Evolutionary conservation across 2,888 invertebrate species (phyloP), one percentile per base, ranked within the genome.

Genomic region (Aphidius colemani): DNA sequence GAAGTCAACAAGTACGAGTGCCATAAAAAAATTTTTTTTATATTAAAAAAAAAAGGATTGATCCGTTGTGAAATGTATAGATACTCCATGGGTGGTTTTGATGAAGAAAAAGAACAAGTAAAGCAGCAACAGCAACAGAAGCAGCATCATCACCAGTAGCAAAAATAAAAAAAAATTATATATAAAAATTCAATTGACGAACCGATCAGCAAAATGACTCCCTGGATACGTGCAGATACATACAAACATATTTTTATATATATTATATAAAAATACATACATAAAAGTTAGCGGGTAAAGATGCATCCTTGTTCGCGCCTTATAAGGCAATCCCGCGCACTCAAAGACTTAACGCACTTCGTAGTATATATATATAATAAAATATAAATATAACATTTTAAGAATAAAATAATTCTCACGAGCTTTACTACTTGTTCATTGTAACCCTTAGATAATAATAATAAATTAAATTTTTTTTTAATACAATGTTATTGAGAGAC

Each of bases 251-350:
- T 30, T 30, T 30, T 30, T 30, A 30, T 30, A 30, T 30, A 30
- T 30, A 30, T 30, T 18, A 18, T 18, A 18, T 18, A 18, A 18
- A 18, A 18, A 18, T 72, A 70, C 71, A 70, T 71, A 73, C 69
- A 70, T 71, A 72, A 75, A 71, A 74, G 61, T 61, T 72, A 72
- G 74, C 73, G 72, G 71, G 74, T 72, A 74, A 71, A 79, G 79
- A 79, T 78, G 77, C 76, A 72, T 78, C 77, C 77, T 79, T 78
- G 76, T 75, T 74, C 78, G 80, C 79, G 75, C 80, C 80, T 78
- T 80, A 78, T 80, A 79, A 75, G 80, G 80, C 67, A 75, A 80
- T 79, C 78, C 30, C 72, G 73, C 71, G 75, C 66, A 64, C 69
- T 69, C 69, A 68, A 65, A 65, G 66, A 68, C 66, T 63, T 64